Evolutionary conservation across 2,797 vertebrate species (phyloP), one percentile per base, ranked within the genome.

Genomic region (Dermochelys coriacea): DNA sequence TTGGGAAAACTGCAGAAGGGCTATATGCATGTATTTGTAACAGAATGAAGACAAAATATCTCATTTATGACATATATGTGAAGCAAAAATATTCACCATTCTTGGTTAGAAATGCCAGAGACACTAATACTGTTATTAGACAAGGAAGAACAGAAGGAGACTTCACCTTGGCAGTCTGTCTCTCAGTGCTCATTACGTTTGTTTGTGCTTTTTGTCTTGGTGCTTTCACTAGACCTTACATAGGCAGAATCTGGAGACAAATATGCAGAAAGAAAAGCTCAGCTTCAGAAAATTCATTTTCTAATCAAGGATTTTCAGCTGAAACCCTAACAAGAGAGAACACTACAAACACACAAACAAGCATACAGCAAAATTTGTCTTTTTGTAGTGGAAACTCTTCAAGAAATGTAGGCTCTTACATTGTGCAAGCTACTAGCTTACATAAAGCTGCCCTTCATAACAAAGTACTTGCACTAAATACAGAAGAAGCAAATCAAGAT

Each of bases 121-220:
- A 98, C 84, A 91, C 45, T 16, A 80, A 9, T 1, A 2, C 9
- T 1, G 19, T 1, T 5, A 37, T 49, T 12, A 75, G 83, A 41
- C 52, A 85, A 41, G 78, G 57, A 3, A 59, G 9, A 7, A 29
- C 87, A 0, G 71, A 98, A 29, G 93, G 97, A 64, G n/a, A 98
- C 23, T 97, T 99, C 12, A 11, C 86, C 7, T 84, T 99, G 93
- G 99, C 99, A 4, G 96, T 99, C 61, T 98, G 98, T 94, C 98
- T 99, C 80, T 99, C 99, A 0, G 98, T 99, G 94, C 92, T 99
- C 78, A 97, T 99, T 86, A 99, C 99, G 0, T 99, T 99, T 91
- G 68, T 99, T 5, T 93, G 98, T 61, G 99, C 99, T 45, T 99
- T 99, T 96, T 97, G 98, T 78, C 97, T 99, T 55, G 99, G 99